These are phyloP conservation scores for Alentia gelatinosa DNA, from an alignment of 2,888 invertebrate genomes.

Conservation along the genomic window DNA sequence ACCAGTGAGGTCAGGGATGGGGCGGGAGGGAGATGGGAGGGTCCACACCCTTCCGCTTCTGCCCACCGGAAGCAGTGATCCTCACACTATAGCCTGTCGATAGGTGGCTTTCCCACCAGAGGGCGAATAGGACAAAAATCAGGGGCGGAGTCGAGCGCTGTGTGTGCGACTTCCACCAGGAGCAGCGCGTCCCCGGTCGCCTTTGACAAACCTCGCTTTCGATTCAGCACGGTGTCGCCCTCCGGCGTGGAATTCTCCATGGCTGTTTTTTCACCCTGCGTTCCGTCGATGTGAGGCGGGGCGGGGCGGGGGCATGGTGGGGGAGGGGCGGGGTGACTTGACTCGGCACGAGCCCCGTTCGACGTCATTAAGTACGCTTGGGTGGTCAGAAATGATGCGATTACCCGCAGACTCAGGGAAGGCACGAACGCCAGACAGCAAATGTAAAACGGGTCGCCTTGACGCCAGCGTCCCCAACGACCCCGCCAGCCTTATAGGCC, in stretches of 20 bases:
- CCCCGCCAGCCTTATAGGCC: no score
- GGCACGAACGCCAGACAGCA: conserved; percentile 16
- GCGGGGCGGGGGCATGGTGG: not conserved
- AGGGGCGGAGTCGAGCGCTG: not conserved
- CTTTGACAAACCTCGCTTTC: not conserved
- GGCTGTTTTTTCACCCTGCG: not conserved
- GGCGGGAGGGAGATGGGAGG: no score
- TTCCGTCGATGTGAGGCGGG: not conserved
- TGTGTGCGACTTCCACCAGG: not conserved
- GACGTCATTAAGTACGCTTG: conserved; percentile 14
- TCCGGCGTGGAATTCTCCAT: not conserved
- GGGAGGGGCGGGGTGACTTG: not conserved
- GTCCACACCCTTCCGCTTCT: no score
- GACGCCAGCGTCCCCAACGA: not conserved
- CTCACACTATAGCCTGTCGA: no score
- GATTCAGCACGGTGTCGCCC: not conserved
- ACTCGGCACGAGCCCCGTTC: conserved; percentile 8
- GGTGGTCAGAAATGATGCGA: conserved; percentile 24
- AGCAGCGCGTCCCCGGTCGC: not conserved
- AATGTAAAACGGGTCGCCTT: conserved; percentile 14
- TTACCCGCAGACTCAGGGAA: not conserved
- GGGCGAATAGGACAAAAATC: not conserved
- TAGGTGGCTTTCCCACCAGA: no score
- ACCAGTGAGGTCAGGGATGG: no score
- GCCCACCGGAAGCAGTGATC: no score